phyloP scores from a whole-genome alignment of 1,140 invertebrate species.

The Ctenoplectra terminalis region DNA sequence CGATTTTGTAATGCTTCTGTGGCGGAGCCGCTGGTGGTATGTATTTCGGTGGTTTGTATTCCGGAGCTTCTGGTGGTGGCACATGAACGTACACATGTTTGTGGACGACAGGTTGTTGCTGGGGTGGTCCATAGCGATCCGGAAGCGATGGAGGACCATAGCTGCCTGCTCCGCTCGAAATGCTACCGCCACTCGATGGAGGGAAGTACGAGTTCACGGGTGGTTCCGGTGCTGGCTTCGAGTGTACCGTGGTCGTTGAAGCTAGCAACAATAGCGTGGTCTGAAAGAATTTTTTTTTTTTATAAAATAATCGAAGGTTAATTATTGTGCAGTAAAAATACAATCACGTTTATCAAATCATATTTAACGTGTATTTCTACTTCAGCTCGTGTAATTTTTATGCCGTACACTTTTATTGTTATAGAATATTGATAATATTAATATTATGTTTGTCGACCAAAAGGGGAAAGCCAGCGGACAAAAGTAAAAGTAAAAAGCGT shows the following conservation, averaged over 20 bases:
- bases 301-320: no score
- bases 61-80: slow-evolving; percentile 90
- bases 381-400: no score
- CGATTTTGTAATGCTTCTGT: slow-evolving; percentile 95
- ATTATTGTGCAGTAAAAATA: no score
- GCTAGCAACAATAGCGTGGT: slow-evolving; percentile 64
- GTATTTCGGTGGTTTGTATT: slow-evolving; percentile 86
- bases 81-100: slow-evolving; percentile 95
- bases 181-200: slow-evolving; percentile 67
- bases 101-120: slow-evolving; percentile 89
- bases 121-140: slow-evolving; percentile 86
- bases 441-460: no score
- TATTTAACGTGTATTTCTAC: no score
- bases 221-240: slow-evolving; percentile 74
- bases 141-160: slow-evolving; percentile 83
- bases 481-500: slow-evolving; percentile 37
- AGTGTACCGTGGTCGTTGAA: slow-evolving; percentile 64
- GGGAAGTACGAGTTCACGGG: slow-evolving; percentile 75
- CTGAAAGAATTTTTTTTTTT: not conserved
- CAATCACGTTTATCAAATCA: no score
- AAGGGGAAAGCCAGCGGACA: slow-evolving; percentile 7
- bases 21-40: slow-evolving; percentile 84
- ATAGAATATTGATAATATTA: no score
- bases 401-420: no score
- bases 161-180: slow-evolving; percentile 55